Percentiles rank a stretch among this genome's conserved stretches.
Conservation (phyloP, 2,113 vertebrate genomes). For the Ovis canadensis region DNA sequence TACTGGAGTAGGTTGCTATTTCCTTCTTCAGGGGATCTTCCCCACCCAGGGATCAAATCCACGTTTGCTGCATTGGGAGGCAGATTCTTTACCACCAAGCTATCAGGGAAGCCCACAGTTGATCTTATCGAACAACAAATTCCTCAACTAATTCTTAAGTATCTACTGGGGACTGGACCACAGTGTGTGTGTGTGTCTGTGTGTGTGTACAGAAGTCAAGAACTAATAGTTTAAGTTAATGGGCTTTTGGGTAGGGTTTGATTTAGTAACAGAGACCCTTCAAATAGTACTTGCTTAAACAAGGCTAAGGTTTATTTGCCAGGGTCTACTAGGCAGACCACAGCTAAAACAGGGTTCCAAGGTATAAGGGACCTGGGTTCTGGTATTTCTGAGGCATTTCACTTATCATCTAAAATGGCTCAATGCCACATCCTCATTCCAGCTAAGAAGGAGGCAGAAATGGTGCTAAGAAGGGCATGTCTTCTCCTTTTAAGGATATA, state of each 20-base stretch:
- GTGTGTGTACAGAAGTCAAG: not conserved
- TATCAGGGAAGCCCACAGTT: not conserved
- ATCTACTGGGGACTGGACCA: not conserved
- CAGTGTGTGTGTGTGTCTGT: accelerated
- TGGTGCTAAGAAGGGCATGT: not conserved
- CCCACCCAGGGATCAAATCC: not conserved
- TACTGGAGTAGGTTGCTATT: not conserved
- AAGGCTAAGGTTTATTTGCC: not conserved
- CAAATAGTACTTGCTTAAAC: not conserved
- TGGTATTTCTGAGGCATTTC: not conserved
- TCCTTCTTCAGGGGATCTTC: not conserved
- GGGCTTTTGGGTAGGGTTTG: not conserved
- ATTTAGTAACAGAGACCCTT: not conserved
- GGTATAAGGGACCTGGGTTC: not conserved
- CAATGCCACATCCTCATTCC: not conserved
- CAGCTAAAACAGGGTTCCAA: not conserved
- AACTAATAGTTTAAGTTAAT: not conserved
- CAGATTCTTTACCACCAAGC: not conserved
- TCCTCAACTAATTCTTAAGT: not conserved
- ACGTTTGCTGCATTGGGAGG: not conserved
- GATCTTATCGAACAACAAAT: not conserved
- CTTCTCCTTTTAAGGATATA: not conserved
- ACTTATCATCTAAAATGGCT: not conserved
- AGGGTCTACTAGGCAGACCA: not conserved
- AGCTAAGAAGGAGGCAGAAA: not conserved